These are phyloP conservation scores for Clepsis dumicolana DNA, from an alignment of 2,888 invertebrate genomes.

Conservation along the genomic window DNA sequence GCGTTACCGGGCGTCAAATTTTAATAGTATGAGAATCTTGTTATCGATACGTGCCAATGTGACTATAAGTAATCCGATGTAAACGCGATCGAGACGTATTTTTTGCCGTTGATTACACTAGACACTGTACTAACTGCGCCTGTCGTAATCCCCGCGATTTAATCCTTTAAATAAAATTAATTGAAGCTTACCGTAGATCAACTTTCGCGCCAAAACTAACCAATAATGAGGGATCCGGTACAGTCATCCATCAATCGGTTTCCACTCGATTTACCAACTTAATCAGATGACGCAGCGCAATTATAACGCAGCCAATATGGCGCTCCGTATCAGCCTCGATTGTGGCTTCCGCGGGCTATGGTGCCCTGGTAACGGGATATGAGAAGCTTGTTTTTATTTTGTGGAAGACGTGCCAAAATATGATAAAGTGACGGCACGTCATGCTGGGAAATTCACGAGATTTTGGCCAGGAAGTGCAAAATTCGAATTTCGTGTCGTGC, in stretches of 20 bases:
- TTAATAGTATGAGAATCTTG: too few relatives aligned
- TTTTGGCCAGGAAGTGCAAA: too few relatives aligned
- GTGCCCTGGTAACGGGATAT: constrained; percentile 30
- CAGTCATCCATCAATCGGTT: constrained; percentile 46
- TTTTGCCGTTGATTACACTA: too few relatives aligned
- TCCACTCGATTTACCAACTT: constrained; percentile 48
- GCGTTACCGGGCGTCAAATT: too few relatives aligned
- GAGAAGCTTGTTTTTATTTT: constrained; percentile 30
- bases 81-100: too few relatives aligned
- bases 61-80: too few relatives aligned
- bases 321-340: constrained; percentile 26
- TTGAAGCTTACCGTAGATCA: constrained; percentile 25
- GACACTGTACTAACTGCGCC: background rate
- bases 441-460: background rate
- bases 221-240: constrained; percentile 36
- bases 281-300: constrained; percentile 49
- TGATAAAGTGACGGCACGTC: background rate
- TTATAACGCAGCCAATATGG: constrained; percentile 44
- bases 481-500: too few relatives aligned
- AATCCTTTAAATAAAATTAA: constrained; percentile 25
- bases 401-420: constrained; percentile 19
- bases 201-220: constrained; percentile 37
- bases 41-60: too few relatives aligned
- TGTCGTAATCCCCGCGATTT: constrained; percentile 2
- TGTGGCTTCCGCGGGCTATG: constrained; percentile 9